Base-by-base conservation (phyloP, 2,797 vertebrate genomes). In the Onychomys leucogaster region DNA sequence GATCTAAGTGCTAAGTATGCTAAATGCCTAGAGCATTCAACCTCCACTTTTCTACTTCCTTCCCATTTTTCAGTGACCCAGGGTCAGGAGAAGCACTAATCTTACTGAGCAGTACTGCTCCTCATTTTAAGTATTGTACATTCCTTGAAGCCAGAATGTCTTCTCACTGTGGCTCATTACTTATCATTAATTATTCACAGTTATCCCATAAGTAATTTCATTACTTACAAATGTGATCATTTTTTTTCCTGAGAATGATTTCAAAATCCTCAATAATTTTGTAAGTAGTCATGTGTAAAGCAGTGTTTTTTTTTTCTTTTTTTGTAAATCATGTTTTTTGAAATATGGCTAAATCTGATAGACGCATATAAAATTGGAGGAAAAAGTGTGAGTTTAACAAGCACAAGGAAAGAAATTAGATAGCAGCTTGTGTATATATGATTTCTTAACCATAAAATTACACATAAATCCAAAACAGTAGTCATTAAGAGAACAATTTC, bases 231-330 rank as follows among this genome's bases (percentile, higher is more conserved):
- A 96, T 41, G 46, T 84, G 75, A 55, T 5, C 69, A n/a, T 89
- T 97, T 94, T 97, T 94, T 97, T 94, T 81, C 75, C 87, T 91
- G 37, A 93, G 89, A 87, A 87, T 61, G 13, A 94, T 92, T 93
- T 90, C 43, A 91, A 92, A 94, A 65, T 81, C 3, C 23, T 55
- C 93, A 97, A 88, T 82, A 97, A 89, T 85, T 78, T 63, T 41
- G 81, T 78, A 29, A 76, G 27, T 43, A 86, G 6, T 61, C 16
- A 57, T n/a, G 5, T 82, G 85, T 49, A 59, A 82, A 73, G 5
- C 23, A 3, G 6, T 49, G 46, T 6, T 49, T 49, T 6, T 14
- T 27, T 34, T 80, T 85, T 77, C 37, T 71, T 2, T 46, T 19
- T 41, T 23, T 73, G 37, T 75, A 41, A 91, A 86, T 2, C 59